Percentiles rank a stretch among this genome's conserved stretches.
These are phyloP conservation scores for Hydractinia symbiolongicarpus DNA, from an alignment of 30 jellyfish, hydroid and myxozoan species.

Conservation along the genomic window DNA sequence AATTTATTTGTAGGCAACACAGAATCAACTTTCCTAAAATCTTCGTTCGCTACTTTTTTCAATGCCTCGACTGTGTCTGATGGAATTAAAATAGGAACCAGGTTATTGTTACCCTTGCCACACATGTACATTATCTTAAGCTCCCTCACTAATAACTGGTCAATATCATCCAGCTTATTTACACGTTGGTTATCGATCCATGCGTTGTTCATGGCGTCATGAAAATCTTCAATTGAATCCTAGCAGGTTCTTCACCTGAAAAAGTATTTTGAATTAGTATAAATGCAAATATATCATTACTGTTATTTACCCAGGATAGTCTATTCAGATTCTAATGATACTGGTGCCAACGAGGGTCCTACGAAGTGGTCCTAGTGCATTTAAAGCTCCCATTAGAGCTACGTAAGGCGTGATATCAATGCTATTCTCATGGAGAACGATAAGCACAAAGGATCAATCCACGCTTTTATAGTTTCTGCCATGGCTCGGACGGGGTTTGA, in stretches of 20 bases:
- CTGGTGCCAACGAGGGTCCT: no score
- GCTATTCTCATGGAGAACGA: no score
- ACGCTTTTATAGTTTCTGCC: no score
- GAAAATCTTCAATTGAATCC: slow-evolving; percentile 16
- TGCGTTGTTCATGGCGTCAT: slow-evolving; percentile 11
- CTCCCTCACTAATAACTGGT: slow-evolving; percentile 6
- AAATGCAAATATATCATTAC: no score
- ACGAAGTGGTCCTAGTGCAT: no score
- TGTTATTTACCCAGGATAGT: no score
- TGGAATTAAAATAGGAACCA: slow-evolving; percentile 28
- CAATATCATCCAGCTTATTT: neutral
- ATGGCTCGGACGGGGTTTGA: no score
- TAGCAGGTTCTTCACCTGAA: slow-evolving; percentile 33
- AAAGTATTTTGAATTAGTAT: no score
- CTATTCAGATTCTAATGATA: no score
- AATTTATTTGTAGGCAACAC: slow-evolving; percentile 14
- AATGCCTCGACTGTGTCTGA: slow-evolving; percentile 21
- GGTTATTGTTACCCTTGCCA: slow-evolving; percentile 28
- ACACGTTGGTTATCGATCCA: slow-evolving; percentile 28
- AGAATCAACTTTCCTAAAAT: neutral
- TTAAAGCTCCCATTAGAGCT: no score
- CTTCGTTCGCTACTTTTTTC: slow-evolving; percentile 4
- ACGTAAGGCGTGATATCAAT: no score
- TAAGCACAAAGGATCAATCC: no score
- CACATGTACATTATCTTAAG: slow-evolving; percentile 22